Evolutionary conservation across 2,797 vertebrate species (phyloP), one percentile per base, ranked within the genome.

Genomic region (Potorous gilbertii): DNA sequence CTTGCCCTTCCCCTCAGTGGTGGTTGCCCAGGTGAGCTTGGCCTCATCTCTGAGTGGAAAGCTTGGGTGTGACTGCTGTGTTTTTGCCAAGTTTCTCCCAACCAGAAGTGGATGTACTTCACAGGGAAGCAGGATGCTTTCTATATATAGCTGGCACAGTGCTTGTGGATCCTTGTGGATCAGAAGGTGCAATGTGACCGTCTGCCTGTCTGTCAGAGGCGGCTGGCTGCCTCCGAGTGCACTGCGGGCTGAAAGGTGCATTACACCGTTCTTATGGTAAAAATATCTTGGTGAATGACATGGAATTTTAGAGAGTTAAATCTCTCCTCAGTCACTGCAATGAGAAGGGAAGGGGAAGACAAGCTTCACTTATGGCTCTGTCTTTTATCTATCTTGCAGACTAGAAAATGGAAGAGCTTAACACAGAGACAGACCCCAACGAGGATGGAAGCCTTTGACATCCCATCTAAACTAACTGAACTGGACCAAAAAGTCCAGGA

Each of bases 211-310:
- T 55, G 74, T 57, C 92, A 46, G 12, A 54, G 31, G 93, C n/a
- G 40, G 10, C n/a, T 0, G 12, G 62, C 12, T 56, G 95, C 66
- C 6, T 90, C 54, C 14, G 21, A 52, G 24, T 4, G 55, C 5
- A 54, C 91, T 40, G 5, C 56, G 0, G 90, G 18, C 18, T 29
- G 29, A 27, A 1, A 46, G 57, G 66, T 66, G 59, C 52, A 55
- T 55, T 59, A 92, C 55, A 50, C 94, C 55, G 66, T 92, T 55
- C 56, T 66, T 94, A 54, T 74, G 56, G 93, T 95, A 97, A 96
- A 94, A 96, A 92, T 62, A 94, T 50, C 54, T 62, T 87, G 0
- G 31, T 21, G 92, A 95, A 56, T 50, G 95, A 95, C 87, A 50
- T 2, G 92, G 90, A 92, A 93, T 96, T 94, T 93, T 62, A 90